Evolutionary conservation across 2,888 invertebrate species (phyloP), one percentile per base, ranked within the genome.

Genomic region (Melanchra persicariae): DNA sequence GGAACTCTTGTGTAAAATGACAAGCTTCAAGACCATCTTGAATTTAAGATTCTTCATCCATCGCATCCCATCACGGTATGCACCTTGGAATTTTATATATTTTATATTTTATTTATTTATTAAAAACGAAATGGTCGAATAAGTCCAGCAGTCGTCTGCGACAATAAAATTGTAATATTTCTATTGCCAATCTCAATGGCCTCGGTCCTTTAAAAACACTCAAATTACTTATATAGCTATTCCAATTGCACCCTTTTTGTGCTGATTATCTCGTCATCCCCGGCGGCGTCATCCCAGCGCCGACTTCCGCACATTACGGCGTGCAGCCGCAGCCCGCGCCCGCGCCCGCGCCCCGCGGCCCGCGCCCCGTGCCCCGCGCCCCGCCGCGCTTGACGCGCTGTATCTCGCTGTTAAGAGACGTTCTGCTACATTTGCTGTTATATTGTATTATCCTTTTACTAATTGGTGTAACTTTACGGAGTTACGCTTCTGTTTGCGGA

Each of bases 391-490:
- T 71, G 51, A 30, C 51, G 61, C 61, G 40, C 58, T 58, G 43
- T 45, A 72, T 72, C 54, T 19, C 26, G 12, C 60, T n/a, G 55
- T 64, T 73, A 34, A 10, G 47, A 61, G 22, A 17, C 60, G 7
- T 73, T 79, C 57, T 58, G 79, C 65, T 78, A 77, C 49, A 77
- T 78, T 73, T 57, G 22, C 67, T 52, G 12, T 45, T 55, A 61
- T 74, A 63, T 66, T 60, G 45, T 59, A 74, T 59, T 70, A 61
- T 49, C n/a, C 43, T 7, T 54, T 63, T 45, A n/a, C 54, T 74
- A 66, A 79, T 79, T 79, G 65, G 26, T 74, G 43, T 15, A 61
- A 2, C 12, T 30, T 61, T 40, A 40, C 40, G 40, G 15, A 40
- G 40, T 40, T 37, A 26, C 10, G n/a, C 47, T 64, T 10, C 5